Base-by-base conservation (phyloP, 2,113 vertebrate genomes). In the Myiagra hebetior region DNA sequence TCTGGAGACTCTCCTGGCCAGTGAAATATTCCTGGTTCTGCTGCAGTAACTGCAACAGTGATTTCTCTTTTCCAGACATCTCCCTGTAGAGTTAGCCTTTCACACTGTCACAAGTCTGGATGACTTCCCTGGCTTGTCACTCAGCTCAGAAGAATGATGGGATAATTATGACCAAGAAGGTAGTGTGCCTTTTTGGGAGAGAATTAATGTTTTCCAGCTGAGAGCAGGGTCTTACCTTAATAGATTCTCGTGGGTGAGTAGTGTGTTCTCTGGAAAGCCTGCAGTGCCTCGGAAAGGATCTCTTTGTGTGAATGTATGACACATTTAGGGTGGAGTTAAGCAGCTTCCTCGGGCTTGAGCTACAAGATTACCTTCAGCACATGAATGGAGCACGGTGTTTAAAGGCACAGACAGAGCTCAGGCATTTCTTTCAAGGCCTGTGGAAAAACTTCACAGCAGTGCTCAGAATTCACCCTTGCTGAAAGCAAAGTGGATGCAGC, bases 171-270 rank as follows among this genome's bases (percentile, higher is more conserved):
- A 64, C 64, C 60, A 42, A 79, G 53, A 96, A 68, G 49, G 65
- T 57, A 76, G 9, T 17, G 15, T 82, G 73, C 41, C 64, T 88
- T 74, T 92, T 90, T 72, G 73, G 76, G 74, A 89, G 60, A 84
- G 80, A 81, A 77, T 91, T 57, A 87, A 95, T 78, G 59, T 76
- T 94, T 95, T 91, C 70, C 79, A 90, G 79, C 83, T 89, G 73
- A 91, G 92, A 96, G 82, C 63, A 72, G 86, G 85, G 83, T 88
- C 53, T 95, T 87, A 62, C 60, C 64, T 78, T 94, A 91, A 78
- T 78, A 89, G 86, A 59, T 92, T 92, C 56, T 95, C 62, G 5
- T 69, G 52, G 50, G 33, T 88, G 83, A 84, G 44, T 44, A 64
- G 76, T 84, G 31, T 12, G 33, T 67, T 93, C 20, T 81, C 1